Percentiles rank a stretch among this genome's conserved stretches.
phyloP scores from a whole-genome alignment of 2,113 vertebrate genomes.

The Rafetus swinhoei region DNA sequence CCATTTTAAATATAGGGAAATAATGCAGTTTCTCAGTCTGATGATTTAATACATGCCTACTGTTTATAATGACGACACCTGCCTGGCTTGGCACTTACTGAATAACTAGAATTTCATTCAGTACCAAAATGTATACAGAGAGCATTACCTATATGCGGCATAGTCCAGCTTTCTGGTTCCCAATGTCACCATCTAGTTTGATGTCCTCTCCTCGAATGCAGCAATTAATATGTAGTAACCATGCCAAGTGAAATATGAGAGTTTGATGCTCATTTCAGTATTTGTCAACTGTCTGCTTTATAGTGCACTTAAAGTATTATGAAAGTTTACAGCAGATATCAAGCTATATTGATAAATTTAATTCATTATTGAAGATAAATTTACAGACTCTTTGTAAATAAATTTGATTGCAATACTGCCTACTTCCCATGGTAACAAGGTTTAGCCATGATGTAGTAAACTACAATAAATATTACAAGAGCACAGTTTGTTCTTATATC shows the following conservation, averaged over 20 bases:
- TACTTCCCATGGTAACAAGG: not conserved
- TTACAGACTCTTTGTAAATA: not conserved
- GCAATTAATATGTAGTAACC: not conserved
- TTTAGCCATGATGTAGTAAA: not conserved
- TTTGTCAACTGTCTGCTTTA: not conserved
- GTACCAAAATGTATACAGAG: not conserved
- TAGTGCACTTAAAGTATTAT: not conserved
- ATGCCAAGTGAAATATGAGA: not conserved
- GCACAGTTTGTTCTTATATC: not conserved
- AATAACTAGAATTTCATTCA: not conserved
- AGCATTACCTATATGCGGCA: not conserved
- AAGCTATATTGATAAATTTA: not conserved
- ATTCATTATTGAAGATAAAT: not conserved
- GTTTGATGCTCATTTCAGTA: not conserved
- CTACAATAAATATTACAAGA: not conserved
- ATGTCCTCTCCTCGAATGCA: not conserved
- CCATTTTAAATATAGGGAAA: not conserved
- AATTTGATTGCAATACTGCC: not conserved
- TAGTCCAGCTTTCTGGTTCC: not conserved
- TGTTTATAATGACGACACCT: not conserved
- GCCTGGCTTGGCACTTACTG: not conserved
- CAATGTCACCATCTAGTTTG: not conserved
- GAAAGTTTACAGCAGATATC: not conserved
- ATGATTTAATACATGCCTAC: not conserved
- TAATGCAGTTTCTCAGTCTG: not conserved